Percentiles rank a stretch among this genome's conserved stretches.
Conservation (phyloP, 64 coral and sea anemone genomes). For the Platygyra sinensis region DNA sequence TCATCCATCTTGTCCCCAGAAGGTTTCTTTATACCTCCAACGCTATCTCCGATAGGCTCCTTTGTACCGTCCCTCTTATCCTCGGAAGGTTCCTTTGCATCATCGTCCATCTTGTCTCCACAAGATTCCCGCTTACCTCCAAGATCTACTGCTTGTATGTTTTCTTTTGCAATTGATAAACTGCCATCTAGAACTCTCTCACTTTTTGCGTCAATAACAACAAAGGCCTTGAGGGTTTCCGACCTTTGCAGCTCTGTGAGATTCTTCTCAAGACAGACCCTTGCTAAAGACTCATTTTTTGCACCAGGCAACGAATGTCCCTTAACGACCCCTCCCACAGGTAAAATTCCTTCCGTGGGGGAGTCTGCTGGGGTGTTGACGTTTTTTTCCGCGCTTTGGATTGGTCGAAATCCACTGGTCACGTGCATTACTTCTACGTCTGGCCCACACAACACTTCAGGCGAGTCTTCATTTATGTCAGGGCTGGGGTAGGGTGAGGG, state of each 20-base stretch:
- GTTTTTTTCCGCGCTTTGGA: not conserved
- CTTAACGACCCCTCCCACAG: conserved; percentile 35
- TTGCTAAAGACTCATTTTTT: not conserved
- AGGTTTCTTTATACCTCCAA: not conserved
- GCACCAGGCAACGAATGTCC: not conserved
- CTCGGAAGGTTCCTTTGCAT: not conserved
- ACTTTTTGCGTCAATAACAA: not conserved
- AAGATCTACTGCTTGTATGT: not conserved
- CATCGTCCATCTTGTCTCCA: not conserved
- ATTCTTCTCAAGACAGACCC: conserved; percentile 6
- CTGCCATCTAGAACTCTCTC: not conserved
- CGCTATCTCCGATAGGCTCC: not conserved
- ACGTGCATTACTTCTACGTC: conserved; percentile 2
- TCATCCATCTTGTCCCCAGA: not conserved
- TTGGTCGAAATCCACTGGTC: conserved; percentile 8
- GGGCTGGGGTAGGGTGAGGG: conserved; percentile 27
- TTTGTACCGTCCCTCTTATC: not conserved
- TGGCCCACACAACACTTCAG: not conserved
- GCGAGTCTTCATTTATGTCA: not conserved
- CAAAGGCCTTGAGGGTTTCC: not conserved
- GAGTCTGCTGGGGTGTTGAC: not conserved
- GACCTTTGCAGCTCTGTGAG: too few species aligned
- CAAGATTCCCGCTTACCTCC: not conserved
- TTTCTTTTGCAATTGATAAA: not conserved
- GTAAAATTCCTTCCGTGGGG: conserved; percentile 24